Evolutionary conservation across 2,797 vertebrate genomes (phyloP).

Genomic region (Ficedula albicollis): DNA sequence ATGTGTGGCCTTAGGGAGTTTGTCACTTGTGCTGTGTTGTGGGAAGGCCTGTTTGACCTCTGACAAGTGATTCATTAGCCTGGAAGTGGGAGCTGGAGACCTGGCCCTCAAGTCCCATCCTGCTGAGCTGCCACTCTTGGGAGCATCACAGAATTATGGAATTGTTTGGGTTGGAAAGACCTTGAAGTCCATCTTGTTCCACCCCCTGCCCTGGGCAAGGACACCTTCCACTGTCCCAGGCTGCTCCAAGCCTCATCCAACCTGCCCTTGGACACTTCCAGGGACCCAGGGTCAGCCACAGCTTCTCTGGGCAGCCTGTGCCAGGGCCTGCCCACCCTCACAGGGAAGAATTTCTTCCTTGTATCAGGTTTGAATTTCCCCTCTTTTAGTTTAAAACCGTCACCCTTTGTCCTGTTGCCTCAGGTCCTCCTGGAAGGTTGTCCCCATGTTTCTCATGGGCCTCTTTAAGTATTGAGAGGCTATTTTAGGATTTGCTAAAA

Average conservation of each 20-base stretch:
- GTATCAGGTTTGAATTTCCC: not conserved
- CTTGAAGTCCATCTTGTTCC: not conserved
- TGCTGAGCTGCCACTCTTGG: not conserved
- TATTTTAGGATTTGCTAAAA: not conserved
- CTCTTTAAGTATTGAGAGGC: not conserved
- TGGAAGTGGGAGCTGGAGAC: not conserved
- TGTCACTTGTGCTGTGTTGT: not conserved
- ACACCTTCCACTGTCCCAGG: not conserved
- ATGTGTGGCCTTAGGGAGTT: not conserved
- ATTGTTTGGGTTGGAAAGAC: not conserved
- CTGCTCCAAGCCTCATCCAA: accelerated
- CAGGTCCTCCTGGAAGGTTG: not conserved
- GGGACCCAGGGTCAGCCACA: not conserved
- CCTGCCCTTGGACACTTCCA: accelerated
- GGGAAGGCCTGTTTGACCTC: not conserved
- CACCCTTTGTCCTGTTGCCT: not conserved
- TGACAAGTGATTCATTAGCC: not conserved
- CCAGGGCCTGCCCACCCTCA: accelerated
- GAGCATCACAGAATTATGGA: not conserved
- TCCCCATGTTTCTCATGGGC: not conserved
- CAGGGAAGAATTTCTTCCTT: not conserved
- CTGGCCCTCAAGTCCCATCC: not conserved
- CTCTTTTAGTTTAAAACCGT: not conserved
- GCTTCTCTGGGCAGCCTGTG: not conserved
- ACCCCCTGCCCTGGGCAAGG: not conserved